These are phyloP conservation scores for Penaeus monodon DNA, from an alignment of 2,888 invertebrate genomes.

Conservation along the genomic window DNA sequence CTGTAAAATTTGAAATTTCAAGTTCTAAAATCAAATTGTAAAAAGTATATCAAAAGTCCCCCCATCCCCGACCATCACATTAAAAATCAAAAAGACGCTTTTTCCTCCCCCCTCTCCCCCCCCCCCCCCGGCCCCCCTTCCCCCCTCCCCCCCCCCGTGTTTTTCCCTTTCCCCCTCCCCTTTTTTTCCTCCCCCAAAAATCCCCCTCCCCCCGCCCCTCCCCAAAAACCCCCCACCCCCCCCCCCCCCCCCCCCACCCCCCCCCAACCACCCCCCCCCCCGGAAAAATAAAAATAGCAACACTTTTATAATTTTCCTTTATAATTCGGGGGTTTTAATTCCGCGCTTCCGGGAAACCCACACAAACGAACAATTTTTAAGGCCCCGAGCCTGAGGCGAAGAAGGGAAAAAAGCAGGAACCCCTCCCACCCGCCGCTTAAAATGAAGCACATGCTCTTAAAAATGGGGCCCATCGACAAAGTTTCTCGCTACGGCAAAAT, in stretches of 20 bases:
- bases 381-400: no score
- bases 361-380: no score
- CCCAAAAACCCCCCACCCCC: neutral
- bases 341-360: no score
- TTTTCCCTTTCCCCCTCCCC: neutral
- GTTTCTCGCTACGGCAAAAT: neutral
- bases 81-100: neutral
- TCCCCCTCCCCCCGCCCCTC: neutral
- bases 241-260: no score
- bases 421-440: neutral
- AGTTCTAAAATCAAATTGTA: neutral
- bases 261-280: neutral
- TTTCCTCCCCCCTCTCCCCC: neutral
- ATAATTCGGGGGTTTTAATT: no score
- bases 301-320: no score
- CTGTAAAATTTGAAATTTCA: no score
- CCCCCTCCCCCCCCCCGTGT: neutral
- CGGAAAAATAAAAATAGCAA: no score
- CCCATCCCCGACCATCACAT: neutral
- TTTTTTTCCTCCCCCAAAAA: no score
- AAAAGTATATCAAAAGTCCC: neutral
- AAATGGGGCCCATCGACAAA: constrained; percentile 11
- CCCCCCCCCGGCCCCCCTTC: neutral
- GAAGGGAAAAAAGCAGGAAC: neutral
- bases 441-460: neutral